Evolutionary conservation across 2,113 vertebrate species (phyloP), one percentile per base, ranked within the genome.

Genomic region (Myanophis thanlyinensis): DNA sequence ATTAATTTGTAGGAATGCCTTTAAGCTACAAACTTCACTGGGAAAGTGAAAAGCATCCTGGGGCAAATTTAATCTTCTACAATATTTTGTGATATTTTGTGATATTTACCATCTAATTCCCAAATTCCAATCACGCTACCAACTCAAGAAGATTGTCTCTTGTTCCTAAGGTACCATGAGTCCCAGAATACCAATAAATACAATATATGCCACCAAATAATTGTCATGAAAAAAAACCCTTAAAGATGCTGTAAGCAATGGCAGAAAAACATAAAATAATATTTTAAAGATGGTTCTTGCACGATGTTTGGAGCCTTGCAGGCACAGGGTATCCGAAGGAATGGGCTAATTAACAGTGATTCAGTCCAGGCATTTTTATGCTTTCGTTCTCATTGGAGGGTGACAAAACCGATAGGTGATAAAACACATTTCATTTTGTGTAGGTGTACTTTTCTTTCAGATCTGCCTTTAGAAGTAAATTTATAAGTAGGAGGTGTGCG

Each of bases 371-470:
- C 91, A 13, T 0, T 15, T 67, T 5, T 13, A 2, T 51, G 7
- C 1, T 0, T 93, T 95, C 20, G 46, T 89, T 4, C 3, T 20
- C 23, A 40, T 1, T 1, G 49, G 92, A 89, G 85, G 22, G 11
- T 30, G 44, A 86, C n/a, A n/a, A n/a, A n/a, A n/a, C n/a, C n/a
- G n/a, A 90, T 53, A 91, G 1, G 22, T 89, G 90, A 51, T 11
- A 44, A 93, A 87, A 0, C 8, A 4, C 2, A 0, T 5, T 90
- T 49, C 89, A 59, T 0, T 3, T 90, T 91, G 15, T 89, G 67
- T 85, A 89, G 87, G 91, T 89, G 67, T 85, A 47, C 23, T 5
- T 6, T 3, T 4, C 93, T 95, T 94, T 59, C 92, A 90, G 44
- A 48, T 7, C 0, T 13, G 0, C 4, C 87, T 6, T 56, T 30